Evolutionary conservation across 2,113 vertebrate genomes (phyloP).

Genomic region (Grus americana): DNA sequence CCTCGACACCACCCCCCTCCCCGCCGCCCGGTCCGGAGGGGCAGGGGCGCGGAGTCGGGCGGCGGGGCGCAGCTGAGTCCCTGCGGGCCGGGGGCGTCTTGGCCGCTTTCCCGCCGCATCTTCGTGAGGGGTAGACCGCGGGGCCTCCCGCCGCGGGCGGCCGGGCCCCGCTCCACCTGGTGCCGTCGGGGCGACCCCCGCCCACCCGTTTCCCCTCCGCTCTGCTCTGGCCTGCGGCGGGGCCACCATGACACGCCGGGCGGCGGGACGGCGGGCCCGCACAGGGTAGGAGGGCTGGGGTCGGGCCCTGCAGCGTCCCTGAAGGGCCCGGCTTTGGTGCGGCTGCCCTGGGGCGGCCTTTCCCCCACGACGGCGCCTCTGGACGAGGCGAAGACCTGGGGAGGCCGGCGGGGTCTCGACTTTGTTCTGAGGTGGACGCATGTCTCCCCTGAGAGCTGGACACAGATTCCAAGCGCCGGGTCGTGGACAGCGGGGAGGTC

Average conservation of each 20-base stretch:
- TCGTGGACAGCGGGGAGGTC: no score
- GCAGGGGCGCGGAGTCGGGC: neutral
- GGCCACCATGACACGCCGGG: neutral
- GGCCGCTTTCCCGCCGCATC: neutral
- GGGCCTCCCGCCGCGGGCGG: neutral
- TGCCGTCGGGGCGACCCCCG: neutral
- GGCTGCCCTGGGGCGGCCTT: no score
- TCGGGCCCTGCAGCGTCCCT: neutral
- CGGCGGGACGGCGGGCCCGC: neutral
- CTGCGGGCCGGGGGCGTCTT: neutral
- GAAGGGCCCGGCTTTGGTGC: neutral
- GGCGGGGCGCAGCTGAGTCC: neutral
- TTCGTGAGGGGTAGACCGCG: no score
- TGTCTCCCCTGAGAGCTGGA: neutral
- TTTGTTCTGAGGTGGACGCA: neutral
- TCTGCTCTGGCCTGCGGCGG: neutral
- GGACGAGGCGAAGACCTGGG: neutral
- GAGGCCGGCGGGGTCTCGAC: neutral
- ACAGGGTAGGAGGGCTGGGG: neutral
- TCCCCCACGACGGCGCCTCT: accelerated
- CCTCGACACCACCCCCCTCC: neutral
- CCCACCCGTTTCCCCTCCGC: no score
- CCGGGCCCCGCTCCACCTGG: neutral
- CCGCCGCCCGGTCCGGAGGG: neutral
- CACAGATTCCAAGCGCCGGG: neutral